Base-by-base conservation (phyloP, 2,113 vertebrate genomes). In the Vulpes lagopus region DNA sequence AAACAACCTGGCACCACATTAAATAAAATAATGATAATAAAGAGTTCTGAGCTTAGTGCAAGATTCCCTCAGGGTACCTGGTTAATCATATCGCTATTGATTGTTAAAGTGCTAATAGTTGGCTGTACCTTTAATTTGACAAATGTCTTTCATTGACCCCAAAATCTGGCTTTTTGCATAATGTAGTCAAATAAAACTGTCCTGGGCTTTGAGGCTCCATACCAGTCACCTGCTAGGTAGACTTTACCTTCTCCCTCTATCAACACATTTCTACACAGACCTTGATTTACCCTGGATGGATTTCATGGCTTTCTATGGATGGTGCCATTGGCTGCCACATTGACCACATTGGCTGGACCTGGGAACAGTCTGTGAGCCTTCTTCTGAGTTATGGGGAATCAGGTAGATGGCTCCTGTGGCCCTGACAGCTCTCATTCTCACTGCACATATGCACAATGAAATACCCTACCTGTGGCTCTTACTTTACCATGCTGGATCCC, bases 381-480 rank as follows among this genome's bases (percentile, higher is more conserved):
- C 17, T 11, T 53, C 25, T 59, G 55, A 79, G n/a, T 1, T 9
- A 1, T 49, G 78, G 73, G 59, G 57, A 0, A 9, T 32, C 22
- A 35, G 30, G 10, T 30, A 55, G 3, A 7, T 67, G 25, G 16
- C 20, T 49, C 11, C 15, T 53, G 0, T 1, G 0, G 4, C 7
- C 3, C 7, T 8, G 14, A 20, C 1, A 74, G 23, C 12, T 57
- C 20, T 64, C 69, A 0, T 10, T 87, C 30, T 76, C 8, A 32
- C 0, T 62, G 16, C 19, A 55, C 8, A 11, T 1, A 0, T 43
- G 59, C 12, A 11, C 15, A 0, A 22, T 9, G n/a, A 8, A 49
- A 1, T 15, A 10, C 53, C 67, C 25, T 59, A 0, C 30, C 16
- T 8, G 1, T 51, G 64, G 20, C 10, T 73, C 79, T 90, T 38